A percentile compares a stretch with the other conserved stretches of the same genome.
These are phyloP conservation scores for Prionace glauca DNA, from an alignment of 2,797 vertebrate species.

Conservation along the genomic window DNA sequence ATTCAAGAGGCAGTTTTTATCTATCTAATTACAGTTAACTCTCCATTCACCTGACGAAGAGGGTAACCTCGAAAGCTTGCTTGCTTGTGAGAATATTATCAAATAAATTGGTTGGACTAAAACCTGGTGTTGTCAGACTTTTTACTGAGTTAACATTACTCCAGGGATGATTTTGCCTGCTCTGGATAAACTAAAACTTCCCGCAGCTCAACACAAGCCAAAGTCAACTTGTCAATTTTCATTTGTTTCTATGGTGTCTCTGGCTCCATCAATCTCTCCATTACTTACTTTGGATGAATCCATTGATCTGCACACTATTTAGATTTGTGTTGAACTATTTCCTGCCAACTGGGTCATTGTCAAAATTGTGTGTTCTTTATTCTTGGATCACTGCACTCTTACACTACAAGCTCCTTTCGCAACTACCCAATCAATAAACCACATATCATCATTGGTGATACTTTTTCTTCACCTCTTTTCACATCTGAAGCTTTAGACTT, in stretches of 20 bases:
- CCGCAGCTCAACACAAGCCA: background rate
- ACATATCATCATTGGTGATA: background rate
- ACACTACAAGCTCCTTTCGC: background rate
- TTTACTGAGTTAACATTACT: background rate
- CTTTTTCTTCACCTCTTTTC: background rate
- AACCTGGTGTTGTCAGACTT: no score
- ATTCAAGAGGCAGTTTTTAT: background rate
- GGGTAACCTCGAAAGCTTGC: no score
- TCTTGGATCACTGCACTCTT: background rate
- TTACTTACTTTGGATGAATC: background rate
- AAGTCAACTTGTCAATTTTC: background rate
- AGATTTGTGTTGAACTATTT: background rate
- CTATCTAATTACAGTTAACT: background rate
- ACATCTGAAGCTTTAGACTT: background rate
- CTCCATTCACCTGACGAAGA: no score
- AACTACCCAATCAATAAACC: background rate
- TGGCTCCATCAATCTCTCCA: background rate
- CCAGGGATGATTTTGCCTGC: background rate
- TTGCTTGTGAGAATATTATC: no score
- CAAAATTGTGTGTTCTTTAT: background rate
- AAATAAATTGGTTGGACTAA: no score
- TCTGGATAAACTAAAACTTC: background rate
- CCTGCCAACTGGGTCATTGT: background rate
- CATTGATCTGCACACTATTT: background rate
- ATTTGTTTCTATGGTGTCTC: background rate